phyloP scores from a whole-genome alignment of 2,113 vertebrate species.

The Beaufortia kweichowensis region DNA sequence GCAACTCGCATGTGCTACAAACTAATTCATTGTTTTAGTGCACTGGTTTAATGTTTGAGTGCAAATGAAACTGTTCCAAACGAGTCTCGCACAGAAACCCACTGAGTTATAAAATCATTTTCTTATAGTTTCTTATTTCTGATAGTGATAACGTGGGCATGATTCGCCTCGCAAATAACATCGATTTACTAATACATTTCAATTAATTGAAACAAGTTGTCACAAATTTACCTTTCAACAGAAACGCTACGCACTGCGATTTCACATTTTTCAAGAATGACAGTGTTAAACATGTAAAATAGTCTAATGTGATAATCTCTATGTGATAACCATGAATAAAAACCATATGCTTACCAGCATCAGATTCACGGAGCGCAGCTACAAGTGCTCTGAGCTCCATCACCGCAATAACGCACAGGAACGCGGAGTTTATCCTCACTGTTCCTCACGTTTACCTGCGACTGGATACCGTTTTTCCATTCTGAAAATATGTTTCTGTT shows the following conservation, averaged over 20 bases:
- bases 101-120: no score
- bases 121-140: not conserved
- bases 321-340: not conserved
- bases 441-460: conserved; percentile 38
- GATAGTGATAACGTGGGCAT: not conserved
- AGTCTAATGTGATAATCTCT: not conserved
- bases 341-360: conserved; percentile 24
- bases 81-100: not conserved
- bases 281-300: not conserved
- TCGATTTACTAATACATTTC: not conserved
- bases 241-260: not conserved
- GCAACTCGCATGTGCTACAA: not conserved
- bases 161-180: not conserved
- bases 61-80: not conserved
- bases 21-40: no score
- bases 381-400: conserved; percentile 34
- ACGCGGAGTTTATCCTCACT: conserved; percentile 25
- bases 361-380: conserved; percentile 29
- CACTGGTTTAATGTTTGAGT: not conserved
- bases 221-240: not conserved
- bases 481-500: conserved; percentile 18
- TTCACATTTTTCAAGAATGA: not conserved
- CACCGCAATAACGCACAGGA: conserved; percentile 22
- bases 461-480: conserved; percentile 35
- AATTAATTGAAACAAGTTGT: conserved; percentile 16